Conservation (phyloP, 2,888 invertebrate genomes). For the Eucriotettix oculatus region DNA sequence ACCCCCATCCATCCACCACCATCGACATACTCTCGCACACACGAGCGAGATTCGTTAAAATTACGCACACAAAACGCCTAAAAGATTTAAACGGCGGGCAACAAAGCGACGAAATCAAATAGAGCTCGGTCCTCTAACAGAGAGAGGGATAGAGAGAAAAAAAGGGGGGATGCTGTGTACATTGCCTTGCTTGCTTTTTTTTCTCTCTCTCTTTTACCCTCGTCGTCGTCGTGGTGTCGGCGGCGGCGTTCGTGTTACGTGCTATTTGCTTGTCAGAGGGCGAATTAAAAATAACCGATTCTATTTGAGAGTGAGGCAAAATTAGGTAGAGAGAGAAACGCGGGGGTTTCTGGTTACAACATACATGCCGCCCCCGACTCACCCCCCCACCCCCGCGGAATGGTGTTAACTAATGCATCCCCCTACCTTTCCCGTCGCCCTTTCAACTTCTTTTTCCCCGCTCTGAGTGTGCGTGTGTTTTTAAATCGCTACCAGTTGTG, state of each 20-base stretch:
- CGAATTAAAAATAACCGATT: conserved; percentile 12
- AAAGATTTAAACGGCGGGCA: background rate
- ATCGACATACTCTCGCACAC: no score
- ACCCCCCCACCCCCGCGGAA: background rate
- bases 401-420: background rate
- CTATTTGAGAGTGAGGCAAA: conserved; percentile 7
- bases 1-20: no score
- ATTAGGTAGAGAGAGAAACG: background rate
- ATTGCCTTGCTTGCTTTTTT: background rate
- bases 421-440: background rate
- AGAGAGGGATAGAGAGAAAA: no score
- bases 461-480: background rate
- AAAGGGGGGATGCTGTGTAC: background rate
- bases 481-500: background rate
- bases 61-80: background rate
- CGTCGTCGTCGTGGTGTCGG: no score
- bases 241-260: background rate
- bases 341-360: background rate
- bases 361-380: background rate
- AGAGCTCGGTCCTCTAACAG: background rate
- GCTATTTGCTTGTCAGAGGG: conserved; percentile 1
- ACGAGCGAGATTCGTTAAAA: background rate
- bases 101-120: background rate
- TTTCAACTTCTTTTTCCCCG: background rate
- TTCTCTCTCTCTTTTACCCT: no score